phyloP scores from a whole-genome alignment of 2,113 vertebrate species.

The Dipodomys ordii region DNA sequence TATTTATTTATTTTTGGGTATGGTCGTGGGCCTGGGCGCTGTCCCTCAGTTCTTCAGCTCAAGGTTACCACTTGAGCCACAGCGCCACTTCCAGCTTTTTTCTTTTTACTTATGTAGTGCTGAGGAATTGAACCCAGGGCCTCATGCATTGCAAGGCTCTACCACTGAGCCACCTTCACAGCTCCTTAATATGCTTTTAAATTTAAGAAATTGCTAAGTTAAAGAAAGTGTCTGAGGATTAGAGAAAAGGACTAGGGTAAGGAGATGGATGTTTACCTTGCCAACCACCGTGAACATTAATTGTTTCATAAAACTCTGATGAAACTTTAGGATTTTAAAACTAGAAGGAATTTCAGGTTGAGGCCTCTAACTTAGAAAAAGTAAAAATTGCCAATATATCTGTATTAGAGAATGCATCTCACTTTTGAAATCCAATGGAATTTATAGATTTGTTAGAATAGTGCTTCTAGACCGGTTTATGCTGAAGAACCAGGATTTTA shows the following conservation, averaged over 20 bases:
- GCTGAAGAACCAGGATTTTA: not conserved
- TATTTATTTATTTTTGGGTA: too few relatives aligned
- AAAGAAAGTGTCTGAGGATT: not conserved
- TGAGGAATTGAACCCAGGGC: too few relatives aligned
- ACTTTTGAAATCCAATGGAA: not conserved
- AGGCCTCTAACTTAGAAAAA: conserved; percentile 11
- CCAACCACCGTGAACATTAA: too few relatives aligned
- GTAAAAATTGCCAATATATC: not conserved
- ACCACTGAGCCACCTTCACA: too few relatives aligned
- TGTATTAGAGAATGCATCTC: not conserved
- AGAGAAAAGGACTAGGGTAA: not conserved
- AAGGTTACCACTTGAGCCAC: too few relatives aligned
- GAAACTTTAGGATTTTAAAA: conserved; percentile 30
- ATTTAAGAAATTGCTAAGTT: too few relatives aligned
- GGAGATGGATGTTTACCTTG: not conserved
- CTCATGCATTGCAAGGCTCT: too few relatives aligned
- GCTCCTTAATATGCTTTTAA: too few relatives aligned
- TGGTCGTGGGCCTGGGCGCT: too few relatives aligned
- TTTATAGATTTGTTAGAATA: not conserved
- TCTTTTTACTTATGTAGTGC: too few relatives aligned
- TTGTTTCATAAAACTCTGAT: not conserved
- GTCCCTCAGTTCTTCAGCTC: too few relatives aligned
- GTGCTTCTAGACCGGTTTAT: not conserved
- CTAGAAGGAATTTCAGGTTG: not conserved
- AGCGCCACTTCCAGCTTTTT: too few relatives aligned